phyloP scores from a whole-genome alignment of 2,888 invertebrate species.

The Rhagophthalmus giganteus region DNA sequence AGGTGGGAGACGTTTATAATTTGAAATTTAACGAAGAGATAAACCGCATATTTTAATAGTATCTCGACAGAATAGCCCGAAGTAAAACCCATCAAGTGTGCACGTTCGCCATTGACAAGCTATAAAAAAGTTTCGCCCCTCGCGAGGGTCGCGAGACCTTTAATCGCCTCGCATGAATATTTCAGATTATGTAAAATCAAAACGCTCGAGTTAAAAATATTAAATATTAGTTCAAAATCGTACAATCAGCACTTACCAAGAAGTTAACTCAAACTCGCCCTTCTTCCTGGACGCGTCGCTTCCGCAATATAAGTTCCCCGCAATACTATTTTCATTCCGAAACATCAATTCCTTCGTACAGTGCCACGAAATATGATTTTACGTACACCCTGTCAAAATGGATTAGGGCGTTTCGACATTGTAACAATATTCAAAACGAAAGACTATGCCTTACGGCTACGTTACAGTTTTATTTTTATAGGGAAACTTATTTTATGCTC shows the following conservation, averaged over 20 bases:
- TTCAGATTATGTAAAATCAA: constrained; percentile 37
- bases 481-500: constrained; percentile 20
- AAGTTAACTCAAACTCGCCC: constrained; percentile 19
- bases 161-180: constrained; percentile 38
- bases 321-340: constrained; percentile 54
- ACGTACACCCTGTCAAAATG: constrained; percentile 47
- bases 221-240: no score
- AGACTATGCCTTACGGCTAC: constrained; percentile 18
- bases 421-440: constrained; percentile 39
- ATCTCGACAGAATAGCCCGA: not conserved
- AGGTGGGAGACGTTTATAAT: not conserved
- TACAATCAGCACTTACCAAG: no score
- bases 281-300: constrained; percentile 37
- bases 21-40: no score
- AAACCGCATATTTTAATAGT: no score
- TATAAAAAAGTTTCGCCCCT: constrained; percentile 36
- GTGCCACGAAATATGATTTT: constrained; percentile 52
- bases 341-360: constrained; percentile 53
- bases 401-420: constrained; percentile 44
- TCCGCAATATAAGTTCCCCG: constrained; percentile 48
- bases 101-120: constrained; percentile 32
- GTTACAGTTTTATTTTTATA: constrained; percentile 29
- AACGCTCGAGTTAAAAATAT: constrained; percentile 2
- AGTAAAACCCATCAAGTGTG: not conserved
- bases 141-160: constrained; percentile 27